Evolutionary conservation across 2,113 vertebrate genomes (phyloP).

Genomic region (Pedionomus torquatus): DNA sequence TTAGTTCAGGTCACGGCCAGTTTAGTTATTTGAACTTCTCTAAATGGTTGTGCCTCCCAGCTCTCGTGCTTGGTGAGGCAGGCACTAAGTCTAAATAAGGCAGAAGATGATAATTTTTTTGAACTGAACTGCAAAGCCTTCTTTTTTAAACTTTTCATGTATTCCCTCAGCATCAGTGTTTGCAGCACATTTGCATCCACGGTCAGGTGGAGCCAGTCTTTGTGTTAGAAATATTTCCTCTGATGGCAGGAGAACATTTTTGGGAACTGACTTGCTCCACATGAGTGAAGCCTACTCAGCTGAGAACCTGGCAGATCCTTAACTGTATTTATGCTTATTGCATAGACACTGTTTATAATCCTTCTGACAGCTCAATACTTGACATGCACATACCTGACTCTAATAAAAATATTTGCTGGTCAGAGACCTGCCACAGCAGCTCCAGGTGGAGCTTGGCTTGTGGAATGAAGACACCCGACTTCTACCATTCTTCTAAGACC

Average conservation of each 20-base stretch:
- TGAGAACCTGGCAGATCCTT: background rate
- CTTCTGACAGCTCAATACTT: background rate
- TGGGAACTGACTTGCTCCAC: background rate
- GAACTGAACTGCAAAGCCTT: background rate
- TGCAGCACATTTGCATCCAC: accelerated
- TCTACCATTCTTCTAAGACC: background rate
- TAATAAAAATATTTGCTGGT: background rate
- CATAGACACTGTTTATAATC: background rate
- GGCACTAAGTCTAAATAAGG: background rate
- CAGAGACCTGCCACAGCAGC: background rate
- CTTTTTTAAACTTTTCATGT: background rate
- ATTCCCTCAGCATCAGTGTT: background rate
- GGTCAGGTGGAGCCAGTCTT: background rate
- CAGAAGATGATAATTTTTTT: background rate
- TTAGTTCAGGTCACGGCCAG: slow-evolving; percentile 67
- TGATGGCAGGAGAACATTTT: background rate
- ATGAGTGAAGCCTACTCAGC: background rate
- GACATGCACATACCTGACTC: background rate
- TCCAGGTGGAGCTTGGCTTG: background rate
- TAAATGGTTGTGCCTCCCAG: slow-evolving; percentile 5
- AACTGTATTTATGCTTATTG: background rate
- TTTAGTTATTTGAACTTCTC: slow-evolving; percentile 61
- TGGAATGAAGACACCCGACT: background rate
- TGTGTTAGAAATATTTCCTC: background rate
- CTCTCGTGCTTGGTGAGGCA: background rate